Base-by-base conservation (phyloP, 2,113 vertebrate genomes). In the Myocastor coypus region DNA sequence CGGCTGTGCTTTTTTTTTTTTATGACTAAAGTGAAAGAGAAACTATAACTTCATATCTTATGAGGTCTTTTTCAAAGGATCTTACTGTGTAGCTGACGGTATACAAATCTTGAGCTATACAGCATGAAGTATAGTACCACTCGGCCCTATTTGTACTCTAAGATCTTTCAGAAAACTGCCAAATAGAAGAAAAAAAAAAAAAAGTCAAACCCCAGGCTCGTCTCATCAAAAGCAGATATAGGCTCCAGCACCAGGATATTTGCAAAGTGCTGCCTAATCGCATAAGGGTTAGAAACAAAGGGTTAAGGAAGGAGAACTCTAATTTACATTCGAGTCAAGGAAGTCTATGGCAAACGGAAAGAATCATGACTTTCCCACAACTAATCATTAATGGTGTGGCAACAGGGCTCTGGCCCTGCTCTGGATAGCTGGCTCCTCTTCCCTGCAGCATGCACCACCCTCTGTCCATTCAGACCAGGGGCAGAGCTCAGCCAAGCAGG, bases 51-150 rank as follows among this genome's bases (percentile, higher is more conserved):
- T 30, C 71, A 3, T 64, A 85, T 73, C 87, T 88, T 85, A 85
- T 83, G 71, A 94, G n/a, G 52, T 87, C 37, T 93, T 95, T 96
- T 87, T 87, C 24, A 61, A 83, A 96, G 71, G 61, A 17, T 92
- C 61, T 87, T 83, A 96, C 81, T 40, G 90, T 57, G 46, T 93
- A 91, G 87, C 83, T 87, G 82, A 92, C 28, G 64, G 37, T 69
- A 3, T 59, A 66, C 19, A 95, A 92, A 80, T 82, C 94, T 17
- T 88, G 94, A 96, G 87, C 89, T 83, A 93, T 1, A 90, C 63
- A 63, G 63, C 37, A 20, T 26, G 46, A 80, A 78, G 12, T 80
- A 19, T 42, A 68, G 40, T 69, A 11, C 50, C 77, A 68, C 75
- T 71, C 30, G 46, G 85, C 17, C 75, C 24, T 46, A 1, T 13